Conservation (phyloP, 2,888 invertebrate species). For the Yponomeuta sedellus region DNA sequence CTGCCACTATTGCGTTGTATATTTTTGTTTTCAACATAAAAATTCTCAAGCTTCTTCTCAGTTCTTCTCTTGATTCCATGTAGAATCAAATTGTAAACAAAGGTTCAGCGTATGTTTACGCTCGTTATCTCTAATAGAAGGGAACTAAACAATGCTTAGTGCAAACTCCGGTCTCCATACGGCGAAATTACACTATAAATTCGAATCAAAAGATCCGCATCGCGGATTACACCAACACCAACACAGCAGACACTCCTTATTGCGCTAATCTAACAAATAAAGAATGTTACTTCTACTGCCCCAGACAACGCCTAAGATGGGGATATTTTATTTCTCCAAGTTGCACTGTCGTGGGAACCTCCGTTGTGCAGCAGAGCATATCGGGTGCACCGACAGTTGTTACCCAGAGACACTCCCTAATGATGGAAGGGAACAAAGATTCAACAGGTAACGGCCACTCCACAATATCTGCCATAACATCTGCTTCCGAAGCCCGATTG, state of each 20-base stretch:
- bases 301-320: constrained; percentile 5
- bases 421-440: constrained; percentile 40
- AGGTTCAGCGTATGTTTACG: not conserved
- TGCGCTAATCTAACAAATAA: not conserved
- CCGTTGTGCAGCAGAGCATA: constrained; percentile 36
- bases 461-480: constrained; percentile 26
- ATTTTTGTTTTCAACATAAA: no score
- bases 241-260: not conserved
- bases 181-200: not conserved
- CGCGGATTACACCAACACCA: not conserved
- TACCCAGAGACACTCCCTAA: constrained; percentile 8
- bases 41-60: no score
- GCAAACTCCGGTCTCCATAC: not conserved
- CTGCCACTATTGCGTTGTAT: not conserved
- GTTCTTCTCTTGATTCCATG: not conserved
- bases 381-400: constrained; percentile 23
- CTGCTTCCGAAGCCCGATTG: constrained; percentile 57
- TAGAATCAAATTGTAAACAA: not conserved
- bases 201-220: not conserved
- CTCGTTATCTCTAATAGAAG: not conserved
- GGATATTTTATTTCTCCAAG: constrained; percentile 6
- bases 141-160: not conserved
- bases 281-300: constrained; percentile 7
- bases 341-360: constrained; percentile 58
- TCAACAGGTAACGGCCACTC: constrained; percentile 42